These are phyloP conservation scores for Spodoptera frugiperda DNA, from an alignment of 1,140 invertebrate genomes.

Conservation along the genomic window DNA sequence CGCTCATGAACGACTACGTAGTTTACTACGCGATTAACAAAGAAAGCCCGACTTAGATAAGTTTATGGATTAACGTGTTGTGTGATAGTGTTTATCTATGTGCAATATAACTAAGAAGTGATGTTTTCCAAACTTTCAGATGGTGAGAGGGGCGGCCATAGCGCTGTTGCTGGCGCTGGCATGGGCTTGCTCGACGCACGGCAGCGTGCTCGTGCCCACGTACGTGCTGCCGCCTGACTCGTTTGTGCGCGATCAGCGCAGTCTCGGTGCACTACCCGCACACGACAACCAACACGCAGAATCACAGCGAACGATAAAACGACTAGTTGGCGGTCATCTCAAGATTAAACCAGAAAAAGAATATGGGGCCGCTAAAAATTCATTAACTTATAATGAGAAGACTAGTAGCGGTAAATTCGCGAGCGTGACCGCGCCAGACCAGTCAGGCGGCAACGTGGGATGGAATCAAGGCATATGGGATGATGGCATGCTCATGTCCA, in stretches of 20 bases:
- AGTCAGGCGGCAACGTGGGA: constrained; percentile 82
- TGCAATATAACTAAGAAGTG: constrained; percentile 70
- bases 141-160: constrained; percentile 84
- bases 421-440: constrained; percentile 78
- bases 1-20: constrained; percentile 71
- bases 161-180: constrained; percentile 81
- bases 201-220: constrained; percentile 84
- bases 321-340: constrained; percentile 88
- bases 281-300: constrained; percentile 69
- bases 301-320: constrained; percentile 86
- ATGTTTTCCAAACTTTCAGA: constrained; percentile 82
- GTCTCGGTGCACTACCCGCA: constrained; percentile 66
- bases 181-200: constrained; percentile 70
- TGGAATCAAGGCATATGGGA: constrained; percentile 88
- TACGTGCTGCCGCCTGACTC: constrained; percentile 85
- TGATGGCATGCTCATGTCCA: constrained; percentile 88
- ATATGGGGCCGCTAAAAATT: constrained; percentile 77
- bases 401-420: constrained; percentile 80
- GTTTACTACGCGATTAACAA: constrained; percentile 67
- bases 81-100: constrained; percentile 49
- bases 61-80: constrained; percentile 66
- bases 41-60: constrained; percentile 78
- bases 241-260: constrained; percentile 84
- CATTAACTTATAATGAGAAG: constrained; percentile 73
- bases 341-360: constrained; percentile 80